A percentile compares a stretch with the other conserved stretches of the same genome.
phyloP scores from a whole-genome alignment of 2,797 vertebrate genomes.

The Hoplostethus mediterraneus region DNA sequence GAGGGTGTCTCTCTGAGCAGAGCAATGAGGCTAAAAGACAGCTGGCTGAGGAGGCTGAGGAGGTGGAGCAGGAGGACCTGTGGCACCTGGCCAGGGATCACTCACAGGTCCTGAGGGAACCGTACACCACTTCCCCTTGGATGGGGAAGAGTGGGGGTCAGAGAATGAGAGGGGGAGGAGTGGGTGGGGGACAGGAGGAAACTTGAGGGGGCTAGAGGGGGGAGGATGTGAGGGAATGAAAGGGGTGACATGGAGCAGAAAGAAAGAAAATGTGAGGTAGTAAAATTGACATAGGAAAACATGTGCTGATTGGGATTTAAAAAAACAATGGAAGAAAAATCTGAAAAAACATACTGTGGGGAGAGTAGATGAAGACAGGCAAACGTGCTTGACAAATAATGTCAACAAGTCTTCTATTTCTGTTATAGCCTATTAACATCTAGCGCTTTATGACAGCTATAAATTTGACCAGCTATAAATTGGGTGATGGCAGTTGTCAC shows the following conservation, averaged over 20 bases:
- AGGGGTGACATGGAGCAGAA: slow-evolving; percentile 15
- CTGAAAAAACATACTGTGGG: background rate
- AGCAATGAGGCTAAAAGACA: slow-evolving; percentile 43
- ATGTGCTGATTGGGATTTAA: background rate
- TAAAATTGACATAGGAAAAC: slow-evolving; percentile 21
- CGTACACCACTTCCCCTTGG: slow-evolving; percentile 44
- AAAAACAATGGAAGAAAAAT: background rate
- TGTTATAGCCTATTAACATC: slow-evolving; percentile 34
- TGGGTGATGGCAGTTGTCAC: slow-evolving; percentile 58
- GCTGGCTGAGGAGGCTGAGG: slow-evolving; percentile 29
- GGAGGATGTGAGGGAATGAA: slow-evolving; percentile 31
- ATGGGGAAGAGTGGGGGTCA: slow-evolving; percentile 28
- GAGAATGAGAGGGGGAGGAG: slow-evolving; percentile 36
- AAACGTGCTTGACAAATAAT: slow-evolving; percentile 18
- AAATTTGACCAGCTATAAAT: slow-evolving; percentile 48
- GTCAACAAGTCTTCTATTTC: slow-evolving; percentile 30
- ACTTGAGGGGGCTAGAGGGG: slow-evolving; percentile 33
- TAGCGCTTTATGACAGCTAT: slow-evolving; percentile 38
- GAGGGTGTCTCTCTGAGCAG: slow-evolving; percentile 12
- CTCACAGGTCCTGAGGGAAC: slow-evolving; percentile 59
- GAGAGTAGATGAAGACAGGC: background rate
- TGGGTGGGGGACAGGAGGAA: slow-evolving; percentile 21
- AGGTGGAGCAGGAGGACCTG: slow-evolving; percentile 38
- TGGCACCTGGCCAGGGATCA: slow-evolving; percentile 67
- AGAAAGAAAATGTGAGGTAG: slow-evolving; percentile 14